Evolutionary conservation across 1,140 invertebrate genomes (phyloP).

Genomic region (Anastrepha ludens): DNA sequence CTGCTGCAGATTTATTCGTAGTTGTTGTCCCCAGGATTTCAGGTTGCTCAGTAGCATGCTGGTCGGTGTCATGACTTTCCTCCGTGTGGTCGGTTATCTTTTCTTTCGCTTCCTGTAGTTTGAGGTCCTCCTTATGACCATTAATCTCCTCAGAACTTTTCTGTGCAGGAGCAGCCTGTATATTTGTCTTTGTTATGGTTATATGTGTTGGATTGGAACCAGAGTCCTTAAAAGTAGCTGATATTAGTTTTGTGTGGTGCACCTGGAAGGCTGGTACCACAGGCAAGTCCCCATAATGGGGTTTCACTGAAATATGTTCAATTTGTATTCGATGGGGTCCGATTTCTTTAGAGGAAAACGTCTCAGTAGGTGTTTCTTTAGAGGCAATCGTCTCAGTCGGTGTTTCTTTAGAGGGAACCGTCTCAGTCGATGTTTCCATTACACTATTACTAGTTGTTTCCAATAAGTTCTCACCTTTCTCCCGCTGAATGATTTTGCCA

Average conservation of each 20-base stretch:
- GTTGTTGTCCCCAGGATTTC: not conserved
- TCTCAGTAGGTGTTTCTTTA: slow-evolving; percentile 4
- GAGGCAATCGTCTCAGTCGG: not conserved
- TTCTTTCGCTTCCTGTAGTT: not conserved
- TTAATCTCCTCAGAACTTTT: not conserved
- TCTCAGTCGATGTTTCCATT: not conserved
- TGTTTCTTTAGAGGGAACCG: slow-evolving; percentile 17
- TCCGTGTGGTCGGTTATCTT: not conserved
- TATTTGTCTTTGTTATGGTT: slow-evolving; percentile 2
- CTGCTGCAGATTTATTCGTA: slow-evolving; percentile 44
- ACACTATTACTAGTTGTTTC: not conserved
- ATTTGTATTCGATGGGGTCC: slow-evolving; percentile 26
- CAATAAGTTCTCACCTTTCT: not conserved
- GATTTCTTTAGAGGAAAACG: slow-evolving; percentile 22
- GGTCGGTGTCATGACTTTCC: not conserved
- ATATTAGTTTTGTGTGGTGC: slow-evolving; percentile 33
- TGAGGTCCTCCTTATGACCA: not conserved
- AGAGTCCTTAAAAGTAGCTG: slow-evolving; percentile 10
- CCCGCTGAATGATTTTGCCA: not conserved
- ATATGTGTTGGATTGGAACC: not conserved
- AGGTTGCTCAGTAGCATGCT: not conserved
- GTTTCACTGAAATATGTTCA: slow-evolving; percentile 41
- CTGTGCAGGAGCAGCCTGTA: not conserved
- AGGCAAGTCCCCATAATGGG: not conserved
- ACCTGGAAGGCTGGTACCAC: slow-evolving; percentile 18